Base-by-base conservation (phyloP, 2,797 vertebrate genomes). In the Notoglanidium macrostoma region DNA sequence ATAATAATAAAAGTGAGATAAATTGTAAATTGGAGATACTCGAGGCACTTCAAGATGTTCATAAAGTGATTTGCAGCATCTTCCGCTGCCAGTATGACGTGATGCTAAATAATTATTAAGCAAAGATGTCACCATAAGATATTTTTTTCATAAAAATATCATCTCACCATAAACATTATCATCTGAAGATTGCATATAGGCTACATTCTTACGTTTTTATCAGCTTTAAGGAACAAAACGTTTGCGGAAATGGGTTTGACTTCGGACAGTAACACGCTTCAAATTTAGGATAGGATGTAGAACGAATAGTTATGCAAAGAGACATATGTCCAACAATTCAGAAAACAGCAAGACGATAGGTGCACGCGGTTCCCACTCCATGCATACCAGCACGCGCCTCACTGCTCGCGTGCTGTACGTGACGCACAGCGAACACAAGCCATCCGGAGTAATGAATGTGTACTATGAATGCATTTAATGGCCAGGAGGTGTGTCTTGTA, bases 361-460 rank as follows among this genome's bases (percentile, higher is more conserved):
- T 12, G 26, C 46, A 29, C 74, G 14, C 26, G 14, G 73, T 17
- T 77, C 49, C n/a, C 23, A 4, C 6, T 29, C 5, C 44, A 26
- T 63, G 15, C 55, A 49, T 55, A 15, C 57, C 19, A 76, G 63
- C 85, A 65, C 17, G 46, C 57, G n/a, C 46, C 9, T 21, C 59
- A 17, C 21, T 85, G 85, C 26, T 35, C 63, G 73, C 86, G 89
- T 89, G 87, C 81, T 32, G 81, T 86, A 91, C 90, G 90, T 91
- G 90, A 90, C 86, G 86, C 65, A n/a, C 76, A 17, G 8, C 6
- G 4, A 63, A 74, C 61, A 63, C 88, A 44, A 44, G 29, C 40
- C 14, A 17, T 51, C 23, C 61, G 19, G 29, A 76, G 46, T 32
- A 35, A 17, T 46, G 61, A 49, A 82, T 19, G 17, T 49, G 49